Evolutionary conservation across 2,797 vertebrate genomes (phyloP).

Genomic region (Peromyscus eremicus): DNA sequence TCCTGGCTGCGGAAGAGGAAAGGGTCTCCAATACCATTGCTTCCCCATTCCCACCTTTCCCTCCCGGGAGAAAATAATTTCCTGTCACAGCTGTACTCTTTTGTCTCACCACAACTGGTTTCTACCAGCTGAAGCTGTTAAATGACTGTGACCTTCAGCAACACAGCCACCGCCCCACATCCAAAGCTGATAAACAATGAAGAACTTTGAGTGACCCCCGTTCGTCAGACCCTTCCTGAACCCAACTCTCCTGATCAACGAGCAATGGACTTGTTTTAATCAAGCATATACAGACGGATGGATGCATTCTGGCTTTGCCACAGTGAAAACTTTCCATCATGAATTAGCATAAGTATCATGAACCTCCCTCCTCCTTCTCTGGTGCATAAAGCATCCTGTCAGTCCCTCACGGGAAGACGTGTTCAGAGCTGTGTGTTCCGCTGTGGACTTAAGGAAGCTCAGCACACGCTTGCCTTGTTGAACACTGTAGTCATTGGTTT

Average conservation of each 20-base stretch:
- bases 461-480: neutral
- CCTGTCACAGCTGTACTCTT: neutral
- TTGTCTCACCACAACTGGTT: slow-evolving; percentile 24
- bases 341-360: neutral
- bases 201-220: neutral
- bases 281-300: neutral
- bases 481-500: neutral
- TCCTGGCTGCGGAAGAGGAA: neutral
- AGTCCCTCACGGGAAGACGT: neutral
- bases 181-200: neutral
- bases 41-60: neutral
- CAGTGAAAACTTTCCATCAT: neutral
- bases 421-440: neutral
- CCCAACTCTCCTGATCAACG: neutral
- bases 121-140: neutral
- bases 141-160: neutral
- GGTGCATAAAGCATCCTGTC: neutral
- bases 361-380: neutral
- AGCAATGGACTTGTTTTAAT: neutral
- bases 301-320: neutral
- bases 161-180: neutral
- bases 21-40: fast-evolving
- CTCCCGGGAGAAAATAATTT: neutral
- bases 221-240: neutral
- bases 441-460: neutral